Conservation (phyloP, 2,797 vertebrate genomes). For the Sebastolobus alascanus region DNA sequence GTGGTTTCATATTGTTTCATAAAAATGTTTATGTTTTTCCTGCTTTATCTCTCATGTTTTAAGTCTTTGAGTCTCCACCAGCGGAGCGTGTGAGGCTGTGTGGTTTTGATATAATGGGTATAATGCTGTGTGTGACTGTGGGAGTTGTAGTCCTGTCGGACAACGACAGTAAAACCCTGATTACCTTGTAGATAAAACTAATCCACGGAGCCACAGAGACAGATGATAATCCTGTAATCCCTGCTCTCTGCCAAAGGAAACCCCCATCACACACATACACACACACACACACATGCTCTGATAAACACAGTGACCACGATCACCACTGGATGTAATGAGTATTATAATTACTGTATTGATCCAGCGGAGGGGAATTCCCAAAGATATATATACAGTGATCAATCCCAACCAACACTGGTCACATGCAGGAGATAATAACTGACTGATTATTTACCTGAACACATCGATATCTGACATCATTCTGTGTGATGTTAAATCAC, state of each 20-base stretch:
- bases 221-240: constrained; percentile 59
- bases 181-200: constrained; percentile 67
- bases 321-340: constrained; percentile 35
- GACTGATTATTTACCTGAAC: too few species aligned
- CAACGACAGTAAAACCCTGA: constrained; percentile 47
- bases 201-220: constrained; percentile 50
- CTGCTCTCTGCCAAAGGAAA: constrained; percentile 53
- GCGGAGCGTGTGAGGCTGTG: background rate
- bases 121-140: constrained; percentile 30
- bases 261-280: constrained; percentile 19
- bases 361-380: constrained; percentile 33
- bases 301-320: constrained; percentile 25
- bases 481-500: too few species aligned
- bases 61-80: constrained; percentile 31
- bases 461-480: too few species aligned
- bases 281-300: constrained; percentile 17
- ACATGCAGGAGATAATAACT: too few species aligned
- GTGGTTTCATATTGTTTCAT: constrained; percentile 11
- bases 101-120: background rate
- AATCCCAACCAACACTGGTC: background rate
- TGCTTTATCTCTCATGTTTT: constrained; percentile 26
- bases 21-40: constrained; percentile 5
- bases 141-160: constrained; percentile 67
- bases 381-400: constrained; percentile 11
- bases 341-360: constrained; percentile 58